Percentiles rank a stretch among this genome's conserved stretches.
These are phyloP conservation scores for Microctenopoma steveboyesi DNA, from an alignment of 2,797 vertebrate species.

Conservation along the genomic window DNA sequence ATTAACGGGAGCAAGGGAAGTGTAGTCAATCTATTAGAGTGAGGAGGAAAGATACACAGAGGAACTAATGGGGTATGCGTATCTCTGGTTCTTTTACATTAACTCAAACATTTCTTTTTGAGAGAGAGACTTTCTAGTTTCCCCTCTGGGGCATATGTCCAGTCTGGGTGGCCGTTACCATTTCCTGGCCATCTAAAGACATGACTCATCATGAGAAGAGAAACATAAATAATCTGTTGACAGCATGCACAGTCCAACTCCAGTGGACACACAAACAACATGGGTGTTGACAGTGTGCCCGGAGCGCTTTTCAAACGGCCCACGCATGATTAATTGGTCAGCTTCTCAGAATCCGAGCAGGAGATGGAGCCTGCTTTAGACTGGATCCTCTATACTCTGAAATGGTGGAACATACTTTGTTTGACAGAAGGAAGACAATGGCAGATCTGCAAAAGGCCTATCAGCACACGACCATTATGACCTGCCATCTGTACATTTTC, in stretches of 20 bases:
- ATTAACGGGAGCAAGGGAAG: neutral
- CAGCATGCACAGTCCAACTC: constrained; percentile 59
- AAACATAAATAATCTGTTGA: constrained; percentile 70
- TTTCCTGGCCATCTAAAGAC: constrained; percentile 40
- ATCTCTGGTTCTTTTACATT: neutral
- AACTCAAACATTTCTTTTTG: neutral
- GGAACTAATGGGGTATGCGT: neutral
- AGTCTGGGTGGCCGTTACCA: constrained; percentile 34
- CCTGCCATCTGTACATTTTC: constrained; percentile 81
- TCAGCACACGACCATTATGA: constrained; percentile 79
- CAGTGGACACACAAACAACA: constrained; percentile 77
- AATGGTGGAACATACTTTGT: constrained; percentile 40
- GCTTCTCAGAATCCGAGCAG: constrained; percentile 55
- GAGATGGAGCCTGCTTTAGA: constrained; percentile 47
- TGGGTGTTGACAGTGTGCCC: constrained; percentile 68
- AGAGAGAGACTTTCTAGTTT: constrained; percentile 3
- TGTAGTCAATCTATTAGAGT: neutral
- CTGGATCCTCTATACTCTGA: constrained; percentile 22
- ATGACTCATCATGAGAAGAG: constrained; percentile 56
- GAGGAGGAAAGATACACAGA: neutral
- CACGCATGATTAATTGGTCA: constrained; percentile 76
- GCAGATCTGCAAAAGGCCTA: constrained; percentile 82
- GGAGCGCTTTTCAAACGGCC: constrained; percentile 65
- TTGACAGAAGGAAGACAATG: constrained; percentile 63
- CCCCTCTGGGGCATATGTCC: neutral